These are phyloP conservation scores for Pissodes strobi DNA, from an alignment of 1,140 invertebrate species.

Conservation along the genomic window DNA sequence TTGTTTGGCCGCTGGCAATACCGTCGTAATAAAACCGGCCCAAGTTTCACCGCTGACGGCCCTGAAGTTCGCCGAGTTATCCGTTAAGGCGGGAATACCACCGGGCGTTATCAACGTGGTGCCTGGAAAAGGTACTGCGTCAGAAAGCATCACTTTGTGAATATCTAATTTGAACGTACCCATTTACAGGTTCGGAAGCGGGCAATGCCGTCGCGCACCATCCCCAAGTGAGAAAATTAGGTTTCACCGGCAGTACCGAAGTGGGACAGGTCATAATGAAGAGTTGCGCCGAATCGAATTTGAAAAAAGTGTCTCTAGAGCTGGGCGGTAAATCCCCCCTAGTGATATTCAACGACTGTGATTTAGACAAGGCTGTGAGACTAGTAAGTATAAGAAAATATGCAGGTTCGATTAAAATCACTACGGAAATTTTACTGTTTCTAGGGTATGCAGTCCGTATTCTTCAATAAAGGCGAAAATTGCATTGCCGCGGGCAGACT, in stretches of 20 bases:
- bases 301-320: constrained; percentile 93
- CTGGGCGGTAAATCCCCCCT: constrained; percentile 94
- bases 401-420: no score
- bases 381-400: constrained; percentile 63
- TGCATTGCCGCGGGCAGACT: constrained; percentile 96
- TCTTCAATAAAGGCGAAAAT: constrained; percentile 98
- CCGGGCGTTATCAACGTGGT: constrained; percentile 94
- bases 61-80: constrained; percentile 90
- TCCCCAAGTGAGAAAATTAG: constrained; percentile 82
- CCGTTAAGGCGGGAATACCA: constrained; percentile 85
- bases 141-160: background rate
- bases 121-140: constrained; percentile 72
- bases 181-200: constrained; percentile 62
- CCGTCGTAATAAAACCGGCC: constrained; percentile 92
- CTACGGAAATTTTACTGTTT: no score
- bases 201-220: constrained; percentile 88
- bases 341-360: constrained; percentile 91
- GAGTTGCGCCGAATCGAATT: constrained; percentile 84
- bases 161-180: background rate
- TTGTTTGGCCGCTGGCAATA: constrained; percentile 92
- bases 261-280: constrained; percentile 88
- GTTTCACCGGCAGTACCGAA: constrained; percentile 92
- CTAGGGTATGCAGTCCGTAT: constrained; percentile 88
- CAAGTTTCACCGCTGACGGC: constrained; percentile 91
- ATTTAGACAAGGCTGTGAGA: constrained; percentile 89